These are phyloP conservation scores for Oopsacas minuta DNA, from an alignment of 37 sponge, comb jelly and placozoan species.

Conservation along the genomic window DNA sequence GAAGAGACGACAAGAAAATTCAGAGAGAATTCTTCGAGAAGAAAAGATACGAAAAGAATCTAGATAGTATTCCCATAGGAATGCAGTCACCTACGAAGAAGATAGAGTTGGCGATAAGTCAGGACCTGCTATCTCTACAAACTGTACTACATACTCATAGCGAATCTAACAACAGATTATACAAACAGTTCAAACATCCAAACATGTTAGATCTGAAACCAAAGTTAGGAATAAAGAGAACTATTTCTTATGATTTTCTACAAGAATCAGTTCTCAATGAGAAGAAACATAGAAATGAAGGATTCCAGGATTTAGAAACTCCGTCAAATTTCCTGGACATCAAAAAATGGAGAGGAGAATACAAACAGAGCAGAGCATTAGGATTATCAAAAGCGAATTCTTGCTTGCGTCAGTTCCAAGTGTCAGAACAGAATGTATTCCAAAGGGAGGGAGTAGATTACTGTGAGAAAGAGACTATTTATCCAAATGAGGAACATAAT, in stretches of 20 bases:
- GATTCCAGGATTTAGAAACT: not conserved
- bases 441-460: not conserved
- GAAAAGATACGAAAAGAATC: constrained; percentile 8
- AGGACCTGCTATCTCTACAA: constrained; percentile 7
- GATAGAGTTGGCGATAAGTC: not conserved
- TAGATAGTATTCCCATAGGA: not conserved
- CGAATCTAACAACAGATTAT: not conserved
- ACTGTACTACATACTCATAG: not conserved
- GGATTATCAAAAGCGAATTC: not conserved
- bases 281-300: not conserved
- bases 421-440: not conserved
- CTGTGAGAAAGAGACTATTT: not conserved
- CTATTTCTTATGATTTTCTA: not conserved
- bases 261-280: not conserved
- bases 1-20: constrained; percentile 14
- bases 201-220: constrained; percentile 5
- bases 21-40: constrained; percentile 13
- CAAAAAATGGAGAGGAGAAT: not conserved
- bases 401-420: not conserved
- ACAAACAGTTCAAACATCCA: not conserved
- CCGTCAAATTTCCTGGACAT: not conserved
- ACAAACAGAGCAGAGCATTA: not conserved
- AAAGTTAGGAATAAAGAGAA: not conserved
- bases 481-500: not conserved
- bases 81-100: not conserved